These are phyloP conservation scores for Eupithecia subfuscata DNA, from an alignment of 2,888 invertebrate genomes.

Conservation along the genomic window DNA sequence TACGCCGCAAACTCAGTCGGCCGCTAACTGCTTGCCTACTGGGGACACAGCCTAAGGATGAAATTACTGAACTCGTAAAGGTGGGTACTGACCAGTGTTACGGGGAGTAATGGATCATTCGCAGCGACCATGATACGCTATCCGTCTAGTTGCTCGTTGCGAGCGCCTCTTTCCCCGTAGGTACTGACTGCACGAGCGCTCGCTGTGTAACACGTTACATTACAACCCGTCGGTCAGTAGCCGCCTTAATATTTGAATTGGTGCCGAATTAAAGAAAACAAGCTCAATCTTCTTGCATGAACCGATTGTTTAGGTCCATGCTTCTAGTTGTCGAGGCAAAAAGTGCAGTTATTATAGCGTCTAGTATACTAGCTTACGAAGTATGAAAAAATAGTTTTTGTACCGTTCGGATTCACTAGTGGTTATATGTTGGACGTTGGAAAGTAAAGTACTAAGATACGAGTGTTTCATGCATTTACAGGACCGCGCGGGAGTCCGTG, in stretches of 20 bases:
- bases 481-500: too few relatives aligned
- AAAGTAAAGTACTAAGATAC: conserved; percentile 40
- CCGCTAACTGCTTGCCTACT: too few relatives aligned
- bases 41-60: too few relatives aligned
- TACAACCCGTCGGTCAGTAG: too few relatives aligned
- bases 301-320: not conserved
- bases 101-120: too few relatives aligned
- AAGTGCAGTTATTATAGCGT: conserved; percentile 32
- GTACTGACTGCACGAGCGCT: too few relatives aligned
- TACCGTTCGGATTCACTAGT: conserved; percentile 76
- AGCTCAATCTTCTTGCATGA: conserved; percentile 19
- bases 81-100: too few relatives aligned
- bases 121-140: too few relatives aligned
- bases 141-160: too few relatives aligned
- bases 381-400: conserved; percentile 77
- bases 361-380: conserved; percentile 71
- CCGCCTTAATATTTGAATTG: not conserved
- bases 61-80: not conserved
- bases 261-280: conserved; percentile 5
- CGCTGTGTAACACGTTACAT: too few relatives aligned
- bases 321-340: conserved; percentile 14
- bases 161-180: too few relatives aligned
- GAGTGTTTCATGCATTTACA: conserved; percentile 6
- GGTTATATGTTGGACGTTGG: conserved; percentile 56
- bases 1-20: too few relatives aligned